Evolutionary conservation across 2,113 vertebrate genomes (phyloP).

Genomic region (Corapipo altera): DNA sequence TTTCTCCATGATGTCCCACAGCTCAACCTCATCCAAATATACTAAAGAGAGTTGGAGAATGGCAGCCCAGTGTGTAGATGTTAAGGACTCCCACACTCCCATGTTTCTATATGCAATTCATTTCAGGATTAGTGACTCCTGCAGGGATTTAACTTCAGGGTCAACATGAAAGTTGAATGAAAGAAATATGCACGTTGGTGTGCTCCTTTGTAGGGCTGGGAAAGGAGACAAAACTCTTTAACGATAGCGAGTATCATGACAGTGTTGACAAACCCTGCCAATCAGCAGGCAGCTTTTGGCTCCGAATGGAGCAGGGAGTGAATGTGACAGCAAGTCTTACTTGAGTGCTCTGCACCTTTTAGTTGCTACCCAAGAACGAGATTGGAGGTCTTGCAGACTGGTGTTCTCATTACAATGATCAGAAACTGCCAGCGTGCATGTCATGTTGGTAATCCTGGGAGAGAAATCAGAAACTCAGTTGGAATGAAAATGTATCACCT

Average conservation of each 20-base stretch:
- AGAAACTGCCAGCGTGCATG: neutral
- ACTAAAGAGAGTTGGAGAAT: neutral
- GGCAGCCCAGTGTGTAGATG: neutral
- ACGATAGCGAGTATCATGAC: fast-evolving
- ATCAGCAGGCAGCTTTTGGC: neutral
- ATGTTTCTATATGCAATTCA: neutral
- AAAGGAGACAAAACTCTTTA: neutral
- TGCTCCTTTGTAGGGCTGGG: neutral
- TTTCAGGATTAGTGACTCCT: neutral
- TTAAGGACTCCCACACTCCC: neutral
- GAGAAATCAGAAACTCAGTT: neutral
- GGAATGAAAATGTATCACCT: neutral
- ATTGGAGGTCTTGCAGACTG: neutral
- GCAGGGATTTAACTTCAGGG: neutral
- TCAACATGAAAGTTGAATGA: neutral
- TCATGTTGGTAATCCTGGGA: neutral
- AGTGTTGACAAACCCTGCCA: neutral
- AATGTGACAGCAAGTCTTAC: neutral
- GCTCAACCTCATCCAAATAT: neutral
- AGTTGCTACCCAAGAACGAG: neutral
- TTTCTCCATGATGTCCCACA: neutral
- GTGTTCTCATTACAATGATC: neutral
- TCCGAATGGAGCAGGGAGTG: fast-evolving
- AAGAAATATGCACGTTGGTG: neutral
- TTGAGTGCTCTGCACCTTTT: neutral